A percentile compares a stretch with the other conserved stretches of the same genome.
Evolutionary conservation across 30 jellyfish, hydroid and myxozoan species (phyloP).

Genomic region (Aurelia coerulea): DNA sequence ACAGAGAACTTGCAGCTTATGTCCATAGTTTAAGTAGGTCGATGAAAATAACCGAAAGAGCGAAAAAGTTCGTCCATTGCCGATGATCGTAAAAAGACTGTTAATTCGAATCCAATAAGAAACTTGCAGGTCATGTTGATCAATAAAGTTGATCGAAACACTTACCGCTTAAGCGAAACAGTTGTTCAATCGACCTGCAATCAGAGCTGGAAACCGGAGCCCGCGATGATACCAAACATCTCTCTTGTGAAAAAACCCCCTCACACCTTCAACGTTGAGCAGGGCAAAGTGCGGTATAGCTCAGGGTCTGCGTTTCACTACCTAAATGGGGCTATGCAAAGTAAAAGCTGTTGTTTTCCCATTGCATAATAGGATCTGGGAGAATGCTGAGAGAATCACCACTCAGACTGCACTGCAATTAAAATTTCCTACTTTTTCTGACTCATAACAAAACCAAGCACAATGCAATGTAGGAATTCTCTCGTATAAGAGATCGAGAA

Average conservation of each 20-base stretch:
- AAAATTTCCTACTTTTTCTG: constrained; percentile 14
- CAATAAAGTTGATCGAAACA: too few relatives aligned
- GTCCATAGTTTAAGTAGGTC: too few relatives aligned
- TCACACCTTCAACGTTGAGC: not conserved
- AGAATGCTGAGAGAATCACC: constrained; percentile 27
- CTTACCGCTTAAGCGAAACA: too few relatives aligned
- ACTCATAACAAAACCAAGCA: constrained; percentile 40
- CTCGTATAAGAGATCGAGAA: constrained; percentile 24
- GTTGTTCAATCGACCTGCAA: too few relatives aligned
- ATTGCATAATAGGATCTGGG: constrained; percentile 29
- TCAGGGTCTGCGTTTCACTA: not conserved
- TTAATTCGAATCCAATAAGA: too few relatives aligned
- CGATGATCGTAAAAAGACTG: too few relatives aligned
- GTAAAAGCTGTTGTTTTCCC: constrained; percentile 54
- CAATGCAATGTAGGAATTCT: constrained; percentile 28
- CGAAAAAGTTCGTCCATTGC: too few relatives aligned
- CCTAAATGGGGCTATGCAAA: constrained; percentile 20
- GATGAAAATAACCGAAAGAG: too few relatives aligned
- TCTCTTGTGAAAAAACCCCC: not conserved
- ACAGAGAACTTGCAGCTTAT: too few relatives aligned
- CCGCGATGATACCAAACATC: too few relatives aligned
- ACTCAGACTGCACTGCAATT: constrained; percentile 23
- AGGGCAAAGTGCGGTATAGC: constrained; percentile 27
- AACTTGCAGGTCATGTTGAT: too few relatives aligned
- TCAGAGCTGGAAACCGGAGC: too few relatives aligned